These are phyloP conservation scores for Dryobates pubescens DNA, from an alignment of 2,797 vertebrate species.

Conservation along the genomic window DNA sequence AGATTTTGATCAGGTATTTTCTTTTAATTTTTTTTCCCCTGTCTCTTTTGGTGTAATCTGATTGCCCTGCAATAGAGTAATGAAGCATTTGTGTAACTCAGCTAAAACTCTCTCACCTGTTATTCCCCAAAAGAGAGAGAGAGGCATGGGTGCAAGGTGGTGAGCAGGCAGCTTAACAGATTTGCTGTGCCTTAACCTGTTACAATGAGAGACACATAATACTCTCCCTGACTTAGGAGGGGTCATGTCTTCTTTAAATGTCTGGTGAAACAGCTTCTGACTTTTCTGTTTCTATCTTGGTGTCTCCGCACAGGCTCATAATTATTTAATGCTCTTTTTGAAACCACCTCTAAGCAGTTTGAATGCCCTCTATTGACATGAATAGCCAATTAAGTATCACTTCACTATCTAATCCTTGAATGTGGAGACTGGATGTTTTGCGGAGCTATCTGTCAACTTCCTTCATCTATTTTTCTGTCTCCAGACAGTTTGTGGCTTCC, in stretches of 20 bases:
- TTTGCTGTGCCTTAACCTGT: too few relatives aligned
- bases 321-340: neutral
- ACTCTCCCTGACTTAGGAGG: neutral
- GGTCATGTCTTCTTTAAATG: neutral
- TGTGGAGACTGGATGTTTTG: neutral
- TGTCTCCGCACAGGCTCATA: neutral
- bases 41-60: too few relatives aligned
- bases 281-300: neutral
- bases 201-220: neutral
- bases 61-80: too few relatives aligned
- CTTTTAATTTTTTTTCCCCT: too few relatives aligned
- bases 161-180: too few relatives aligned
- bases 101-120: too few relatives aligned
- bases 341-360: neutral
- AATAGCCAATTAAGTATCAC: neutral
- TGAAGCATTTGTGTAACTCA: too few relatives aligned
- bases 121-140: too few relatives aligned
- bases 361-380: neutral
- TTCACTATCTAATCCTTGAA: neutral
- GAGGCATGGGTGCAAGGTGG: too few relatives aligned
- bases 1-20: too few relatives aligned
- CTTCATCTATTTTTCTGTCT: neutral
- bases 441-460: neutral
- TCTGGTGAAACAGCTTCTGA: neutral
- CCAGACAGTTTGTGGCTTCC: neutral